A percentile compares a stretch with the other conserved stretches of the same genome.
These are phyloP conservation scores for Delichon dasypus DNA, from an alignment of 2,797 vertebrate species.

Conservation along the genomic window DNA sequence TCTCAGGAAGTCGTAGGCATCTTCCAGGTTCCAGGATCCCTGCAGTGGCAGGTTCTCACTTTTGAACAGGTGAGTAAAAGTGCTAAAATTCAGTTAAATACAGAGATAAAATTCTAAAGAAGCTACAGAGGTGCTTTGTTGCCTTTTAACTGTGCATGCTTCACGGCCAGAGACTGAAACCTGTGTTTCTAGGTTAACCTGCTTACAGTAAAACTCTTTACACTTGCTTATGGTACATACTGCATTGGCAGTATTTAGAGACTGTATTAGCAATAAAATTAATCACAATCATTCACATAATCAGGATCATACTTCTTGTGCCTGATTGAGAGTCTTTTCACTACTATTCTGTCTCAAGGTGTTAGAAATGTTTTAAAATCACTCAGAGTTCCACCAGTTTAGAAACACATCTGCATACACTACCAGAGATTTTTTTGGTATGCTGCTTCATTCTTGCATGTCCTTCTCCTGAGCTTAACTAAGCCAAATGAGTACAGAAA, in stretches of 20 bases:
- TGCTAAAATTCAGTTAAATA: background rate
- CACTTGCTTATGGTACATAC: too few species aligned
- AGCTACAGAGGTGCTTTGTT: accelerated
- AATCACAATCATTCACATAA: background rate
- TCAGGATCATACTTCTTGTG: background rate
- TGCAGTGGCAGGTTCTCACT: accelerated
- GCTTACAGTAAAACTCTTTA: background rate
- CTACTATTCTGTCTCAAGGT: background rate
- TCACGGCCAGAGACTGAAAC: background rate
- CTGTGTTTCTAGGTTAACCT: background rate
- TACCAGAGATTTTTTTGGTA: background rate
- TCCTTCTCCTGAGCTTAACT: background rate
- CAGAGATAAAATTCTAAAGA: background rate
- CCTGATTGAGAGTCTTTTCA: background rate
- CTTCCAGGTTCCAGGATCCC: background rate
- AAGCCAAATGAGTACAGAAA: background rate
- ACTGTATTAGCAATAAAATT: background rate
- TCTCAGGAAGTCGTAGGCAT: background rate
- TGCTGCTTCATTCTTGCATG: background rate
- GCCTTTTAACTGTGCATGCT: background rate
- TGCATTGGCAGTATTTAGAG: background rate
- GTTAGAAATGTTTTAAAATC: background rate
- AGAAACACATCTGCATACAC: background rate
- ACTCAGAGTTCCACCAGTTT: background rate
- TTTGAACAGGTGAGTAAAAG: background rate